These are phyloP conservation scores for Thereva nobilitata DNA, from an alignment of 2,888 invertebrate genomes.

Conservation along the genomic window DNA sequence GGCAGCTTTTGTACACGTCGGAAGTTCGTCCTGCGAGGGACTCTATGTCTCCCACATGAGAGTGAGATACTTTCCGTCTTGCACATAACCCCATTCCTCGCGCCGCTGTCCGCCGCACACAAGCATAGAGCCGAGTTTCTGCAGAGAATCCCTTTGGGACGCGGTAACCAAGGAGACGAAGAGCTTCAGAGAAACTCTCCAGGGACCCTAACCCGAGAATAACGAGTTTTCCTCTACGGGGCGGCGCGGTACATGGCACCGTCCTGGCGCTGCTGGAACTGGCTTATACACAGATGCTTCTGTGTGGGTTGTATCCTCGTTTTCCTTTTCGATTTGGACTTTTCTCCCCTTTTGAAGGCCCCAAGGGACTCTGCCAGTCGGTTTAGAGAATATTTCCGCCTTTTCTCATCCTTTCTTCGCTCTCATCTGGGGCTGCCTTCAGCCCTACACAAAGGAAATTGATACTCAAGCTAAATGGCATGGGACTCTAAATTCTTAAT, in stretches of 20 bases:
- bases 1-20: too few species aligned
- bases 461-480: slow-evolving; percentile 28
- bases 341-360: slow-evolving; percentile 11
- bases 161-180: slow-evolving; percentile 52
- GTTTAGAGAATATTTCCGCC: slow-evolving; percentile 17
- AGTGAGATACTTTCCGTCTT: slow-evolving; percentile 16
- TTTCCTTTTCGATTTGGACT: slow-evolving; percentile 20
- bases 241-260: slow-evolving; percentile 21
- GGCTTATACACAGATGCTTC: slow-evolving; percentile 1
- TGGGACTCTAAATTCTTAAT: slow-evolving; percentile 30
- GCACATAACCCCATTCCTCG: slow-evolving; percentile 13
- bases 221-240: slow-evolving; percentile 39
- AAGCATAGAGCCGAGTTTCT: neutral
- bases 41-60: neutral
- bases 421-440: slow-evolving; percentile 13
- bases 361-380: slow-evolving; percentile 17
- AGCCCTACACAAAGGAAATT: slow-evolving; percentile 18
- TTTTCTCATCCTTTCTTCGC: slow-evolving; percentile 20
- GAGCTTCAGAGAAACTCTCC: slow-evolving; percentile 28
- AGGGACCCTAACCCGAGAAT: slow-evolving; percentile 38
- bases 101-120: neutral
- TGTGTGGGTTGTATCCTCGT: slow-evolving; percentile 24
- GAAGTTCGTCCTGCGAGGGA: too few species aligned
- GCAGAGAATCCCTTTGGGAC: slow-evolving; percentile 45
- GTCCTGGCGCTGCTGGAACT: slow-evolving; percentile 13